These are phyloP conservation scores for Creontiades dilutus DNA, from an alignment of 2,888 invertebrate species.

Conservation along the genomic window DNA sequence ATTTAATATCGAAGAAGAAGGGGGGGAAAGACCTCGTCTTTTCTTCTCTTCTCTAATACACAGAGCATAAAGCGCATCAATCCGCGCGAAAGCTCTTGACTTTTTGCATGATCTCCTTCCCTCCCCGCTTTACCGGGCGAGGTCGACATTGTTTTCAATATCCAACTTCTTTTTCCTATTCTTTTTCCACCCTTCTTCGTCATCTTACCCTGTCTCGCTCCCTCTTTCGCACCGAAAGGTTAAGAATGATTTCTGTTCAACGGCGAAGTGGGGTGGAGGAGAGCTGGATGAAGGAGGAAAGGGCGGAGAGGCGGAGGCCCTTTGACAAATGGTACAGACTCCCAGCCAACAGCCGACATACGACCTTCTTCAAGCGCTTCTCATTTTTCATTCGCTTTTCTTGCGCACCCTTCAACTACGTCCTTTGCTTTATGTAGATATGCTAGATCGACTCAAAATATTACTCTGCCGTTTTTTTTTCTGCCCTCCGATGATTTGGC, in stretches of 20 bases:
- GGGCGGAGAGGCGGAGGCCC: background rate
- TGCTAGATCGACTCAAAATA: conserved; percentile 65
- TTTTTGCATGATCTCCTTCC: conserved; percentile 55
- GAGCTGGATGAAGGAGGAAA: background rate
- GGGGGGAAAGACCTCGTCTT: conserved; percentile 45
- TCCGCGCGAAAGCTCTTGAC: conserved; percentile 67
- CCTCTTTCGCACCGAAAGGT: conserved; percentile 62
- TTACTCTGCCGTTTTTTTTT: conserved; percentile 24
- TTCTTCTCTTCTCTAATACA: conserved; percentile 71
- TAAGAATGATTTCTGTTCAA: conserved; percentile 60
- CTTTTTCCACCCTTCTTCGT: conserved; percentile 21
- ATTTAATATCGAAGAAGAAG: conserved; percentile 74
- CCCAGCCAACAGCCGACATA: conserved; percentile 71
- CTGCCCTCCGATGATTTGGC: conserved; percentile 15
- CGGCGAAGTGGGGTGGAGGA: background rate
- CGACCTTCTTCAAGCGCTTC: conserved; percentile 70
- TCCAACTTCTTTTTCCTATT: conserved; percentile 50
- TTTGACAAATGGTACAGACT: conserved; percentile 72
- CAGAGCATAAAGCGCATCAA: conserved; percentile 73
- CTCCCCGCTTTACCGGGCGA: background rate
- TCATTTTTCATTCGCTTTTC: conserved; percentile 71
- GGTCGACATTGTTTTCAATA: conserved; percentile 72
- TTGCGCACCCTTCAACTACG: conserved; percentile 65
- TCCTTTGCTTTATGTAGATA: conserved; percentile 66
- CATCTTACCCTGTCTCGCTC: too few relatives aligned